These are phyloP conservation scores for Fulmarus glacialis DNA, from an alignment of 2,113 vertebrate species.

Conservation along the genomic window DNA sequence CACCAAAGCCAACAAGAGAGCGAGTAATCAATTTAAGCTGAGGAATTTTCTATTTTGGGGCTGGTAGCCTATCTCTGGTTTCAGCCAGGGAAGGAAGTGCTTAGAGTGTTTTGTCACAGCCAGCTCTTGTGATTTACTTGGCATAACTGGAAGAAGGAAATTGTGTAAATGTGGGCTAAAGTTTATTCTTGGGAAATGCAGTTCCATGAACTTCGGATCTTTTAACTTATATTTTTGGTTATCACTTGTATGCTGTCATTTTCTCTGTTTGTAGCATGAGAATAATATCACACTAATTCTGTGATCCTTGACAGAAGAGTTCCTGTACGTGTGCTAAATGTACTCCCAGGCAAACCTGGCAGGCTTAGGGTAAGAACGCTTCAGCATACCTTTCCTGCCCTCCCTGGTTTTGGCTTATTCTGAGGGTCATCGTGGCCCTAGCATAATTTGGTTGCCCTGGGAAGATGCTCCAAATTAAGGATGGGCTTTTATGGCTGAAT, in stretches of 20 bases:
- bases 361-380: neutral
- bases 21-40: neutral
- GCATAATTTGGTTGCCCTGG: neutral
- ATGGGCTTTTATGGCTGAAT: neutral
- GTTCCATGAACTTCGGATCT: neutral
- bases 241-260: neutral
- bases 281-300: neutral
- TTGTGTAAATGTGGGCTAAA: neutral
- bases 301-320: neutral
- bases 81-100: slow-evolving; percentile 23
- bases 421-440: neutral
- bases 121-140: slow-evolving; percentile 35
- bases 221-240: neutral
- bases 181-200: slow-evolving; percentile 6
- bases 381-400: neutral
- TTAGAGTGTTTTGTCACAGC: neutral
- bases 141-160: neutral
- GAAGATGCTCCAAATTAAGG: neutral
- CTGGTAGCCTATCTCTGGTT: neutral
- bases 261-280: neutral
- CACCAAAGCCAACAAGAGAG: neutral
- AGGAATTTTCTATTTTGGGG: neutral
- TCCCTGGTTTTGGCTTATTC: neutral
- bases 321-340: neutral
- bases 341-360: neutral